Evolutionary conservation across 2,797 vertebrate species (phyloP), one percentile per base, ranked within the genome.

Genomic region (Molothrus aeneus): DNA sequence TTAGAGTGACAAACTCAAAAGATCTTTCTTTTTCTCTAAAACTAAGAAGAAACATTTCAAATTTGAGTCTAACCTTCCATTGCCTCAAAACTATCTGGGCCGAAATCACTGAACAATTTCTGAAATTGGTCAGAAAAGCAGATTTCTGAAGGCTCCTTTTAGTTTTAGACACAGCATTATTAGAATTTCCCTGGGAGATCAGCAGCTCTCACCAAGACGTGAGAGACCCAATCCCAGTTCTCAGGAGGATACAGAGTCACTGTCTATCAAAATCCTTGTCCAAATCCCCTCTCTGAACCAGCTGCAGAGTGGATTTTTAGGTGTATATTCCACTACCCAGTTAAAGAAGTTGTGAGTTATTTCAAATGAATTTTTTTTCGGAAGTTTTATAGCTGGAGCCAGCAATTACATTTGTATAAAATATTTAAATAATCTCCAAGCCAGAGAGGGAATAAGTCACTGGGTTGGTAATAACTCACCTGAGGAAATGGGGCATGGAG

Each of bases 331-430:
- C 34, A 40, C 36, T 34, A 50, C 9, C 6, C 8, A 36, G 10
- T 26, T 78, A n/a, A 86, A 86, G 69, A 68, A 82, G 34, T 79
- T 64, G 20, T 15, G 54, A 56, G 20, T 69, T 40, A 91, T 86
- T 96, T 92, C 47, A 86, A 63, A 40, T 51, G 6, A 28, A 47
- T 65, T 74, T 90, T 88, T 88, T 84, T 36, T 36, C 36, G 36
- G 36, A 36, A 36, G 36, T 87, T 88, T 92, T 86, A 21, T 47
- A 74, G 20, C 40, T 79, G 54, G 42, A 91, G 28, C n/a, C 69
- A 91, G 69, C 15, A 90, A 72, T 72, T 73, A 48, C 24, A 73
- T 90, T 65, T 80, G 12, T 80, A 54, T 92, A 45, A 96, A 92
- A 91, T 77, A 91, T 93, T 91, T 83, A 80, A 95, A 17, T 61